Evolutionary conservation across 2,113 vertebrate genomes (phyloP).

Genomic region (Perognathus longimembris): DNA sequence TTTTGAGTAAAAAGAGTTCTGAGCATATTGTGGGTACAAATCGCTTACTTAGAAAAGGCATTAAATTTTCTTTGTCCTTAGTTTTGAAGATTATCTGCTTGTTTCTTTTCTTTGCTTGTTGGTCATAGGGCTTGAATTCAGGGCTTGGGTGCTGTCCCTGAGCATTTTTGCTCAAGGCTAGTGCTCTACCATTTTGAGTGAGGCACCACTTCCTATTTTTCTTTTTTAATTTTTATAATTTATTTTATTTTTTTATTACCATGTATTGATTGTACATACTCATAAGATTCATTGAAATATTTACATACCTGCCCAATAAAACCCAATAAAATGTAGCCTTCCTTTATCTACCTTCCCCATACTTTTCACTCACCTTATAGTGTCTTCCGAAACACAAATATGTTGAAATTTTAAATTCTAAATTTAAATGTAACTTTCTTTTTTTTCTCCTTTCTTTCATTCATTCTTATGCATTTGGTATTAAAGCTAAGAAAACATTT

Average conservation of each 20-base stretch:
- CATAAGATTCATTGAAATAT: not conserved
- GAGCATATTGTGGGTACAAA: not conserved
- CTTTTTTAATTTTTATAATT: not conserved
- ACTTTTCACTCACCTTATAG: not conserved
- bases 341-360: not conserved
- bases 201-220: not conserved
- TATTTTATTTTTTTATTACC: not conserved
- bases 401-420: constrained; percentile 4
- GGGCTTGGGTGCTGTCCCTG: too few relatives aligned
- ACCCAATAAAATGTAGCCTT: not conserved
- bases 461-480: not conserved
- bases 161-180: too few relatives aligned
- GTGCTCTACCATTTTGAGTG: too few relatives aligned
- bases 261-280: not conserved
- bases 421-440: not conserved
- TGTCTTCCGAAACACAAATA: not conserved
- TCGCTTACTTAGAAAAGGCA: not conserved
- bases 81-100: not conserved
- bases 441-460: not conserved
- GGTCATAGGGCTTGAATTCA: too few relatives aligned
- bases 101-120: too few relatives aligned
- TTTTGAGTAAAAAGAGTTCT: not conserved
- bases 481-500: not conserved
- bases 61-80: not conserved
- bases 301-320: not conserved